phyloP scores from a whole-genome alignment of 1,140 invertebrate genomes.

The Achatina immaculata region DNA sequence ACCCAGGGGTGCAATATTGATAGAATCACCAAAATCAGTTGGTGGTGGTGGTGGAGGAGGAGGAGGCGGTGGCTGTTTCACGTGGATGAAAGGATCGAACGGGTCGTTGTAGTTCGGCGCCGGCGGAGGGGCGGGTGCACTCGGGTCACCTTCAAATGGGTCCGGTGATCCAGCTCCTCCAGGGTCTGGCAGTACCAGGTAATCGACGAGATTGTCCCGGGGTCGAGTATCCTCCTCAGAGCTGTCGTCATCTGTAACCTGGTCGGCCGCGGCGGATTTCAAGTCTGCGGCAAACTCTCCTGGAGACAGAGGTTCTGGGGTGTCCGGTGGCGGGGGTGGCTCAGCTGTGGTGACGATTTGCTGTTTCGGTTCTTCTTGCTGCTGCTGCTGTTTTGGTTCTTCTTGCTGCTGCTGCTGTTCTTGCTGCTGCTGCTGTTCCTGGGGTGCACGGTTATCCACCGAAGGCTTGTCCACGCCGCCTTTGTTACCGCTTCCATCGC shows the following conservation, averaged over 20 bases:
- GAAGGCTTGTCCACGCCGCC: conserved; percentile 15
- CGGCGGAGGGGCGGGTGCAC: background rate
- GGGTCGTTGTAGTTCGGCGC: conserved; percentile 13
- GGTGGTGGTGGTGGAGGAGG: background rate
- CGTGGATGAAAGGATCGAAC: conserved; percentile 20
- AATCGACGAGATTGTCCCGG: conserved; percentile 14
- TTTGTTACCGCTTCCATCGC: conserved; percentile 28
- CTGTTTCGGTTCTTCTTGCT: background rate
- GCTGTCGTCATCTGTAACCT: background rate
- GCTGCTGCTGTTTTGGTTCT: conserved; percentile 27
- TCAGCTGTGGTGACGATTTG: background rate
- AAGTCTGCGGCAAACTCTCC: conserved; percentile 4
- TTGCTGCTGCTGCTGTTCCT: conserved; percentile 18
- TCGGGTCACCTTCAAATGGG: background rate
- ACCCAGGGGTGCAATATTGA: background rate
- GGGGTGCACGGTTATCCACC: background rate
- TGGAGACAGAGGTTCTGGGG: conserved; percentile 19
- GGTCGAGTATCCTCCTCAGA: conserved; percentile 20
- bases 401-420: conserved; percentile 25
- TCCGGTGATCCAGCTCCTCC: background rate
- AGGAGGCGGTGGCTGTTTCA: conserved; percentile 16
- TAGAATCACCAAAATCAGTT: conserved; percentile 8
- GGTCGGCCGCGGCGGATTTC: conserved; percentile 25
- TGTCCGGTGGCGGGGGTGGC: conserved; percentile 27
- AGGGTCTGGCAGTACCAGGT: background rate